Base-by-base conservation (phyloP, 2,888 invertebrate species). In the Polymixis flavicincta region DNA sequence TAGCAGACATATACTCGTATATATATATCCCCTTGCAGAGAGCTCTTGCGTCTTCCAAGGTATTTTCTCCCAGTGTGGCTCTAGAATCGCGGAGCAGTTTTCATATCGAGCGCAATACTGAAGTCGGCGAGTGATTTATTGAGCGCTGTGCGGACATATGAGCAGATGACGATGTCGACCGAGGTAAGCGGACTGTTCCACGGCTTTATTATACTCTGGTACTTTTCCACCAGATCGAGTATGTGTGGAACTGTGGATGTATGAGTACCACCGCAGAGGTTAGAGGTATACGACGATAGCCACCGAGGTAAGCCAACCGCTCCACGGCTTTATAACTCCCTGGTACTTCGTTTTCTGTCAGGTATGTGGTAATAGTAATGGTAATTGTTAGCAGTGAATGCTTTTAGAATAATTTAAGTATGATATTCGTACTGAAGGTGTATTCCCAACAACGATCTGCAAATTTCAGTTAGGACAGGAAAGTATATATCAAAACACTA, bases 121-220 rank as follows among this genome's bases (percentile, higher is more conserved):
- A 79, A 85, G 83, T 84, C 79, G 88, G 79, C 85, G 85, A 89
- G 88, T 94, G 95, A 95, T 94, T 94, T 95, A 95, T 94, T 89
- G 88, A 86, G 88, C 85, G 88, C 89, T 85, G 89, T 89, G 92
- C 90, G 90, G 92, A 90, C 91, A 89, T 89, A 88, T 83, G 85
- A 85, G 85, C 82, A 86, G 76, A 86, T 85, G 84, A 84, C 84
- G 85, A 45, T 71, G 74, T 60, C 77, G 78, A 50, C 48, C 25
- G 85, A 82, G 88, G 86, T 85, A 69, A 66, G 65, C 72, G 37
- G 63, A 63, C 63, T 71, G 73, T 66, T 78, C 69, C 63, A 80
- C 70, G 63, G 32, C 77, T 87, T 79, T 87, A 85, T 87, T 84
- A 82, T 71, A 61, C 61, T 74, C 70, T 71, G 64, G 67, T 68